Evolutionary conservation across 2,888 invertebrate species (phyloP).

Genomic region (Cephus runcator): DNA sequence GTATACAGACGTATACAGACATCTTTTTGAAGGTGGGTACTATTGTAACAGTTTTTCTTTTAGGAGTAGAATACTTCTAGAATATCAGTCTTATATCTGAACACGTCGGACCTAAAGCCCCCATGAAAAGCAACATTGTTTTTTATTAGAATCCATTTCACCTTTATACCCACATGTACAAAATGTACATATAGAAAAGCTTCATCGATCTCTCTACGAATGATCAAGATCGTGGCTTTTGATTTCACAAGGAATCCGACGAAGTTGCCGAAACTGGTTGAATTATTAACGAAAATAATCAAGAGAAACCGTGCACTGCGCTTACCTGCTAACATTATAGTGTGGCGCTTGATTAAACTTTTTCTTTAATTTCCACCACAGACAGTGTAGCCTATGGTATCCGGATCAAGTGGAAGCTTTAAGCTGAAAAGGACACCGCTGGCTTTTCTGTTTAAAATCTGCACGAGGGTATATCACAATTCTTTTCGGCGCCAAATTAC

Average conservation of each 20-base stretch:
- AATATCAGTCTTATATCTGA: too few species aligned
- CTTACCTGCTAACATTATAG: neutral
- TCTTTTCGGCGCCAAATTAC: neutral
- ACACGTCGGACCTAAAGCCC: too few species aligned
- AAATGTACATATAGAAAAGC: neutral
- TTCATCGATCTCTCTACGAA: neutral
- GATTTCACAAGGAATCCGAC: neutral
- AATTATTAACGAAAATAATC: neutral
- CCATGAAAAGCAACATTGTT: too few species aligned
- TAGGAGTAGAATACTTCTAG: too few species aligned
- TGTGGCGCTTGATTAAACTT: neutral
- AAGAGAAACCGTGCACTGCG: neutral
- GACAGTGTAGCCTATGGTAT: neutral
- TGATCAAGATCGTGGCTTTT: neutral
- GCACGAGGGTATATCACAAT: neutral
- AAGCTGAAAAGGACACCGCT: neutral
- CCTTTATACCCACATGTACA: neutral
- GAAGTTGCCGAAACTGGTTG: neutral
- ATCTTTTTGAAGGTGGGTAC: too few species aligned
- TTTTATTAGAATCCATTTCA: constrained; percentile 29
- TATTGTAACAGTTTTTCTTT: too few species aligned
- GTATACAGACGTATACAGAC: too few species aligned
- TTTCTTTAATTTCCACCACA: neutral
- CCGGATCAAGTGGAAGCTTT: neutral
- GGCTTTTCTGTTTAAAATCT: neutral